Evolutionary conservation across 2,797 vertebrate species (phyloP).

Genomic region (Cheirogaleus major): DNA sequence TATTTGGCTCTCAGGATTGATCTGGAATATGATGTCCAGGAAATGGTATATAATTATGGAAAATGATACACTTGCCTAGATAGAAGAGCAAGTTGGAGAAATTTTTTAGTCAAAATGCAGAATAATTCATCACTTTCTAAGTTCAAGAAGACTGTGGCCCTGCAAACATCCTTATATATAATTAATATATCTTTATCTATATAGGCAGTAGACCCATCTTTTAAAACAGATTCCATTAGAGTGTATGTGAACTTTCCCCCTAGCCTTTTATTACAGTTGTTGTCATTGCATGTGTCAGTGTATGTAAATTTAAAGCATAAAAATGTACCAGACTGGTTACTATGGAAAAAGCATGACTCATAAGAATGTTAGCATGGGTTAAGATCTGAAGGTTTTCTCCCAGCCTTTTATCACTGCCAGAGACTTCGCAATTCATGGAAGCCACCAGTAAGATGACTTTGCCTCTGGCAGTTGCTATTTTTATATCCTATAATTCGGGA

Average conservation of each 20-base stretch:
- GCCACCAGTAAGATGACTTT: constrained; percentile 34
- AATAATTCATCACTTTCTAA: constrained; percentile 23
- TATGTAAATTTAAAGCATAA: not conserved
- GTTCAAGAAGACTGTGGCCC: not conserved
- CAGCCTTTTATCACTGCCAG: constrained; percentile 54
- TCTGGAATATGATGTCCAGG: not conserved
- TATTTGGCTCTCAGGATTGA: not conserved
- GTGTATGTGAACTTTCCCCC: not conserved
- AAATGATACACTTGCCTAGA: constrained; percentile 56
- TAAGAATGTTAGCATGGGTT: not conserved
- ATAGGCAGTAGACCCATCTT: not conserved
- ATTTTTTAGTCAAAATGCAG: constrained; percentile 52
- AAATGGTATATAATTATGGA: constrained; percentile 33
- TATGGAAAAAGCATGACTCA: not conserved
- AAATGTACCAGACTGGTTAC: not conserved
- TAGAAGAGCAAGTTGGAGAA: constrained; percentile 35
- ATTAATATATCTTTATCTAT: constrained; percentile 30
- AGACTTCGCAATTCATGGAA: constrained; percentile 46
- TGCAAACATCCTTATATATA: not conserved
- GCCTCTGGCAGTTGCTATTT: constrained; percentile 71
- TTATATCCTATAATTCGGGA: constrained; percentile 65
- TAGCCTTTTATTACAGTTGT: not conserved
- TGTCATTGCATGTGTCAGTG: not conserved
- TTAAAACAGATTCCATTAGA: not conserved
- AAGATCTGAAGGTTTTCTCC: constrained; percentile 47